A percentile compares a stretch with the other conserved stretches of the same genome.
These are phyloP conservation scores for Trididemnum nubilum DNA, from an alignment of 23 tunicate genomes.

Conservation along the genomic window DNA sequence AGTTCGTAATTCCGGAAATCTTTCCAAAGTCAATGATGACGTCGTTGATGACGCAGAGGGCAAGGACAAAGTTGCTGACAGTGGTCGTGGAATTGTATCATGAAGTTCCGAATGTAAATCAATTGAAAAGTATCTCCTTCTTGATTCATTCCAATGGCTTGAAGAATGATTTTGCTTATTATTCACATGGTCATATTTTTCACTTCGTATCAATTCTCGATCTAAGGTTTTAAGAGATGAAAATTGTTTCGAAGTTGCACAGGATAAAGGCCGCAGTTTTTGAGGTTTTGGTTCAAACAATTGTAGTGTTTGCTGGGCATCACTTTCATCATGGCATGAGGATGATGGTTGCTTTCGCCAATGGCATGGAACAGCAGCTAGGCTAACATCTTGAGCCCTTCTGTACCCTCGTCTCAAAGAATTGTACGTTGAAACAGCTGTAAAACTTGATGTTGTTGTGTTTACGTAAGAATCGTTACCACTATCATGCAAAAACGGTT, in stretches of 20 bases:
- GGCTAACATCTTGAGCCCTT: conserved; percentile 71
- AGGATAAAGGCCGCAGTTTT: background rate
- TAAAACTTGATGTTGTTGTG: background rate
- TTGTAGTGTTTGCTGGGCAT: background rate
- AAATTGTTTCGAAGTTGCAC: background rate
- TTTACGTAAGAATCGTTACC: background rate
- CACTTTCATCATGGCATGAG: background rate
- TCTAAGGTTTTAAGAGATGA: background rate
- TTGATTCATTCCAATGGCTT: background rate
- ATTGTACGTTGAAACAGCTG: background rate
- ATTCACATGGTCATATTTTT: background rate
- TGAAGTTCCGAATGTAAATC: background rate
- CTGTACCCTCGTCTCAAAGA: conserved; percentile 51
- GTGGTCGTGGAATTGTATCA: background rate
- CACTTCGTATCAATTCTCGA: background rate
- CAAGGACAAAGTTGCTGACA: background rate
- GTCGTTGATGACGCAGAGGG: background rate
- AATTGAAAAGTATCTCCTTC: conserved; percentile 6
- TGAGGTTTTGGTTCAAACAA: background rate
- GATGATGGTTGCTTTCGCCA: conserved; percentile 28
- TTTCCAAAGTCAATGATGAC: background rate
- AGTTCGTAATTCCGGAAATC: background rate
- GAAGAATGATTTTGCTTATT: background rate
- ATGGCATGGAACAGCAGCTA: conserved; percentile 50
- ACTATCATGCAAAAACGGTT: background rate